Evolutionary conservation across 1,140 invertebrate genomes (phyloP), one percentile per base, ranked within the genome.

Genomic region (Diprion similis): DNA sequence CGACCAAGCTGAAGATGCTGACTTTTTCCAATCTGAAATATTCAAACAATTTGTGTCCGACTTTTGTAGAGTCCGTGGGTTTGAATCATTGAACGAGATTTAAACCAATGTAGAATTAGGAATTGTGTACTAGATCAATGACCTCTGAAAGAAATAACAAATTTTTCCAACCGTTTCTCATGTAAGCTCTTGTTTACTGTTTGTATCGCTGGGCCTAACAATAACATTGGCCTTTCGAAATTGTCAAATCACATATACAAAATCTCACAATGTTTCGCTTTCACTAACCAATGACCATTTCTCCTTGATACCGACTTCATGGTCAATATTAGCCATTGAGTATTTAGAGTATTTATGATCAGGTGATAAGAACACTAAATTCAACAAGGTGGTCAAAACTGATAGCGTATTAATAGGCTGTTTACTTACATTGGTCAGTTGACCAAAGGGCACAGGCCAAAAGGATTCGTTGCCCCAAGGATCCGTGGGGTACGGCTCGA

Each of bases 1-100:
- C 92, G 87, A n/a, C 96, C 96, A 7, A 97, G 85, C 9, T 90
- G 80, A 82, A 91, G 94, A 66, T 97, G 95, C 79, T 96, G 93
- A 74, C 87, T 82, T 87, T 95, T 96, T 46, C 96, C 96, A 75
- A 87, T 83, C 94, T 95, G 78, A 73, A 89, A 82, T 72, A 66
- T 68, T 37, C 6, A 37, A 37, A 37, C 24, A 69, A 72, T 66
- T 75, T 66, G 24, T 68, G 72, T 67, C 46, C 11, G 73, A 74
- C 48, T 71, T 45, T 64, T 70, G 51, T 47, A 15, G 74, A 76
- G 48, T 65, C 67, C 18, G 70, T 70, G 47, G n/a, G 68, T 64
- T 68, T 68, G 74, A 71, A 19, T 74, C 51, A 3, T 37, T 37
- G 1, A 37, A 37, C 6, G 24, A 37, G 2, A 37, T 37, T 37